phyloP scores from a whole-genome alignment of 2,113 vertebrate species.

The Oenanthe oenanthe region DNA sequence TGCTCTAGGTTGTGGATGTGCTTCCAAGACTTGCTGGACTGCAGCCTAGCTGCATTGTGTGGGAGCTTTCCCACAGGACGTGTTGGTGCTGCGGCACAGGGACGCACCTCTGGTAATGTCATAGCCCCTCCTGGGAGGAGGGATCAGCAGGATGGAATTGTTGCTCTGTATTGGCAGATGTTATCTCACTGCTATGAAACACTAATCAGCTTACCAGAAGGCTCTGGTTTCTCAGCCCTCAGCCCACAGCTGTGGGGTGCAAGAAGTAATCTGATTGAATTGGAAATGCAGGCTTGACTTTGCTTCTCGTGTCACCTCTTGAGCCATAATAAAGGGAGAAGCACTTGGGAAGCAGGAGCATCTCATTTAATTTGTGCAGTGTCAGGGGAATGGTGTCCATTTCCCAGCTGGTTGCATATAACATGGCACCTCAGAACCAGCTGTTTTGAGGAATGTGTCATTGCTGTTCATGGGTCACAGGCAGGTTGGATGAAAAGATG shows the following conservation, averaged over 20 bases:
- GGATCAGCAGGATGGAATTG: slow-evolving; percentile 11
- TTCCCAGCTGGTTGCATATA: not conserved
- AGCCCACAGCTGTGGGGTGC: not conserved
- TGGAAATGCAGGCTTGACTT: slow-evolving; percentile 42
- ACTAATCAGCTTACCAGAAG: slow-evolving; percentile 49
- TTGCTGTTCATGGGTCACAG: not conserved
- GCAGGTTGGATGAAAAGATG: not conserved
- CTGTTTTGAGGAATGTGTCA: not conserved
- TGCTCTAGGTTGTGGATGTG: not conserved
- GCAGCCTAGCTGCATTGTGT: not conserved
- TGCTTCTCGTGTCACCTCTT: not conserved
- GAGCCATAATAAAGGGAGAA: not conserved
- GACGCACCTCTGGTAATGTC: not conserved
- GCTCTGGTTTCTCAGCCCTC: slow-evolving; percentile 54
- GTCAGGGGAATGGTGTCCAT: not conserved
- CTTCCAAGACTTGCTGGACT: not conserved
- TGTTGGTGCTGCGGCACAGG: not conserved
- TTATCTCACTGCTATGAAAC: slow-evolving; percentile 38
- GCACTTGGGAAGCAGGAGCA: slow-evolving; percentile 3
- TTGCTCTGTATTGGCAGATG: slow-evolving; percentile 49
- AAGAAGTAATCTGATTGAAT: slow-evolving; percentile 39
- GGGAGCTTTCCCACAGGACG: not conserved
- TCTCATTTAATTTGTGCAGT: not conserved
- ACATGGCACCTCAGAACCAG: not conserved
- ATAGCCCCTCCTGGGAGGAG: slow-evolving; percentile 31